Base-by-base conservation (phyloP, 1,140 invertebrate species). In the Carposina sasakii region DNA sequence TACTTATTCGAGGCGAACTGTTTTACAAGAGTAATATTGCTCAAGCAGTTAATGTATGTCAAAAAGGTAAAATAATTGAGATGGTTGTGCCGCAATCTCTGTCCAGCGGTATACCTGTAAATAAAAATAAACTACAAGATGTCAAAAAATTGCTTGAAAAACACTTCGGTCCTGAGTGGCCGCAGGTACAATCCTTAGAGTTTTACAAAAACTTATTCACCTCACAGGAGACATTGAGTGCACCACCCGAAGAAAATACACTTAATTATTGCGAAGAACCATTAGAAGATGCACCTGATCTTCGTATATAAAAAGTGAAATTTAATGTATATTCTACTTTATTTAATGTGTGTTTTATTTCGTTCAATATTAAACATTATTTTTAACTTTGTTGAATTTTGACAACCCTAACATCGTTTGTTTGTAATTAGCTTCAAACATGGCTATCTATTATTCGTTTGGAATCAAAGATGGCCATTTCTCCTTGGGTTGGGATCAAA, bases 141-240 rank as follows among this genome's bases (percentile, higher is more conserved):
- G 48, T 56, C 12, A 42, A 55, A 21, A 55, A 46, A 50, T 36
- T 55, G n/a, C 26, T 55, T 13, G 13, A n/a, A 34, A 51, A 56
- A 47, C 43, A 48, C 48, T 56, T 51, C 43, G 48, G 43, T 37
- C 37, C 43, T 28, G 48, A 26, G 22, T 51, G 43, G 48, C 6
- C 12, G 12, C 6, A 28, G 6, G 6, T 28, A 28, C 24, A 28
- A 28, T 28, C 24, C 12, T 28, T 28, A 28, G 12, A 6, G 12
- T 28, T 28, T 28, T 28, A 28, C 12, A 28, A 28, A 28, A 12
- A 28, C 12, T 12, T 28, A 6, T 28, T 28, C 24, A 5, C 6
- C 6, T 6, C 12, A 5, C 24, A 28, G 12, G 24, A 28, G 24
- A 12, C 6, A 28, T 12, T 28, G 12, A 12, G 6, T 6, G 24